Evolutionary conservation across 2,113 vertebrate genomes (phyloP), one percentile per base, ranked within the genome.

Genomic region (Malurus elegans): DNA sequence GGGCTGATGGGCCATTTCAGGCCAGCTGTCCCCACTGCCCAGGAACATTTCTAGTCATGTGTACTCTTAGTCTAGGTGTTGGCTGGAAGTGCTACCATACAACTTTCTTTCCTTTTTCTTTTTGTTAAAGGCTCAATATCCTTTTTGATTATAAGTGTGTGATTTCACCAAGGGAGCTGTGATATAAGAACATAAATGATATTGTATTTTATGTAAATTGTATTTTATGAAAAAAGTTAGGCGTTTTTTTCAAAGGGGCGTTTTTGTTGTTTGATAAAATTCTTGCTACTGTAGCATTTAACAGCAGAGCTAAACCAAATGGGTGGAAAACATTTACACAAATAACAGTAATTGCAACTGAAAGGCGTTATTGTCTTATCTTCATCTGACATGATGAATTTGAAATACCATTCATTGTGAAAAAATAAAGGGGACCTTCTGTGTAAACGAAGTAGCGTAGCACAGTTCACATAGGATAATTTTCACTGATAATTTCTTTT

Each of bases 301-400:
- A 80, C 64, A 88, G 54, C 38, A 74, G n/a, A 85, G 16, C 15
- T 64, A 47, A 70, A 94, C 32, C 36, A 58, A 76, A 80, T 0
- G 16, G n/a, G 38, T 38, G 40, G 44, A 64, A 89, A 74, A 75
- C 3, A 2, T 96, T 92, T 86, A 56, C 45, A 86, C 31, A 66
- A 61, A 93, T 47, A 78, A 40, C 48, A 78, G 53, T 95, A 92
- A 94, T 90, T 95, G 53, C 65, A 62, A 2, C 42, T 93, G 81
- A 93, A 93, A 88, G 84, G 74, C 86, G 2, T 88, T 90, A 91
- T 83, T 94, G 76, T 62, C 4, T 0, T 76, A 62, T 86, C 62
- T 81, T 74, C 44, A 40, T 83, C 58, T 92, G 74, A 62, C 85
- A 50, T 8, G 51, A 83, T 72, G 48, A 78, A 66, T 90, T 88